Evolutionary conservation across 1,140 invertebrate genomes (phyloP).

Genomic region (Trichonephila clavipes): DNA sequence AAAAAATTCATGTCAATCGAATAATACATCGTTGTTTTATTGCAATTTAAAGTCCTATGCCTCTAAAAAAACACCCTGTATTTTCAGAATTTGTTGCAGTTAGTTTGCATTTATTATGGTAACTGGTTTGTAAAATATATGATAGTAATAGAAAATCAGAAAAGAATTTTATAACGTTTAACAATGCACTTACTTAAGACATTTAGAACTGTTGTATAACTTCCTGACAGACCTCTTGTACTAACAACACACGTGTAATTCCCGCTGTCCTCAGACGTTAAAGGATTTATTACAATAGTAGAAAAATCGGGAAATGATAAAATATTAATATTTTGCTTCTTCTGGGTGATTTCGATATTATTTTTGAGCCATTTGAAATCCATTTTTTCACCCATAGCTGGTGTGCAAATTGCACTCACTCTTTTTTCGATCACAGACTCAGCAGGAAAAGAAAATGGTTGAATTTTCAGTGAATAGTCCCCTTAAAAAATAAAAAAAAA

Average conservation of each 20-base stretch:
- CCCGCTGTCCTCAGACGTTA: slow-evolving; percentile 41
- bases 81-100: no score
- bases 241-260: slow-evolving; percentile 68
- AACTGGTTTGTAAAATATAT: no score
- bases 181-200: slow-evolving; percentile 51
- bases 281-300: slow-evolving; percentile 35
- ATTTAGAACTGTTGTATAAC: slow-evolving; percentile 43
- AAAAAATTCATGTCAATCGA: no score
- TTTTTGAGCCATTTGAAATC: slow-evolving; percentile 74
- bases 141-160: background rate
- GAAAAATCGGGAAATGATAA: slow-evolving; percentile 55
- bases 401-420: slow-evolving; percentile 25
- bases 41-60: no score
- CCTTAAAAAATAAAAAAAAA: background rate
- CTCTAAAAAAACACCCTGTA: no score
- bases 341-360: slow-evolving; percentile 17
- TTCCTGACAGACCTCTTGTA: background rate
- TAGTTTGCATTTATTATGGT: no score
- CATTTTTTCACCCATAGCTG: slow-evolving; percentile 32
- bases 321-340: slow-evolving; percentile 1
- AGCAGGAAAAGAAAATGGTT: background rate
- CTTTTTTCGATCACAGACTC: background rate
- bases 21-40: no score
- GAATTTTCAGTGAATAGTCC: background rate
- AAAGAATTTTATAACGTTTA: background rate